Percentiles rank a stretch among this genome's conserved stretches.
These are phyloP conservation scores for Fregetta grallaria DNA, from an alignment of 2,113 vertebrate genomes.

Conservation along the genomic window DNA sequence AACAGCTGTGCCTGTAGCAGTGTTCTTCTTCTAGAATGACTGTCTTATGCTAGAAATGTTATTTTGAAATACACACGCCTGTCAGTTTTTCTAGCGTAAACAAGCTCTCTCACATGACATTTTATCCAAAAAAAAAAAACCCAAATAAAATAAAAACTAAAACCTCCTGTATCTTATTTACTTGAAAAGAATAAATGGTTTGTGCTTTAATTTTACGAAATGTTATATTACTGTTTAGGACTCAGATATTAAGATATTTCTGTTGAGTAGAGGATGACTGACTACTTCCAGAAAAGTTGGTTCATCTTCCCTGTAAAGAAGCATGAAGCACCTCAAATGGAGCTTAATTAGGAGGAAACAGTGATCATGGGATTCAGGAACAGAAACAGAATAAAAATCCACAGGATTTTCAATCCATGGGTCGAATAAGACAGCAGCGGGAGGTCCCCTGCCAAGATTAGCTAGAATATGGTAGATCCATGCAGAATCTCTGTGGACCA, in stretches of 20 bases:
- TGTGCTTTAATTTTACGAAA: background rate
- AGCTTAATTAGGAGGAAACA: background rate
- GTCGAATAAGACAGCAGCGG: background rate
- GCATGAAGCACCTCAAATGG: background rate
- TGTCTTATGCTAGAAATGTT: background rate
- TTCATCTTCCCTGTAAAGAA: background rate
- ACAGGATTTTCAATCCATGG: background rate
- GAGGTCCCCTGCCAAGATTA: background rate
- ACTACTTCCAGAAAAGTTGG: background rate
- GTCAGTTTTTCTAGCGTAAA: background rate
- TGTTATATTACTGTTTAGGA: background rate
- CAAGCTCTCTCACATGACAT: background rate
- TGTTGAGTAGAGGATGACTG: background rate
- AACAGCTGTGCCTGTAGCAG: background rate
- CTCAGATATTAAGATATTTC: background rate
- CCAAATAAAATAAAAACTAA: background rate
- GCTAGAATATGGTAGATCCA: background rate
- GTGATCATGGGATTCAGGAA: background rate
- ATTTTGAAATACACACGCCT: rapidly evolving
- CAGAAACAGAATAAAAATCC: background rate
- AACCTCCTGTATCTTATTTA: background rate
- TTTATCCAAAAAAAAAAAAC: background rate
- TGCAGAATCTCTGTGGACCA: background rate
- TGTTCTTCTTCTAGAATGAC: background rate
- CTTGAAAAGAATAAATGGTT: background rate